phyloP scores from a whole-genome alignment of 2,888 invertebrate genomes.

The Neoitamus cyanurus region DNA sequence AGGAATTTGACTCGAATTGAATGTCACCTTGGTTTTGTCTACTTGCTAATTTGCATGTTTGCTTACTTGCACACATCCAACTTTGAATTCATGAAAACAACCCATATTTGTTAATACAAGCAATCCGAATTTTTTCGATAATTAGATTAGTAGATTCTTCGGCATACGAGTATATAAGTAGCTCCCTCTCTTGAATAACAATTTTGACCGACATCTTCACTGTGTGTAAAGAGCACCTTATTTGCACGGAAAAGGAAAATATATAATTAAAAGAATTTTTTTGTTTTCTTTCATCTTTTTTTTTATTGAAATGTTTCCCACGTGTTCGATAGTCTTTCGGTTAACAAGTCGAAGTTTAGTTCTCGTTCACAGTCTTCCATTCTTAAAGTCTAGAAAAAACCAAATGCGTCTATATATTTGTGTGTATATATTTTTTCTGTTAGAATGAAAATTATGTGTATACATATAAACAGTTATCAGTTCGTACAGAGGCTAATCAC shows the following conservation, averaged over 20 bases:
- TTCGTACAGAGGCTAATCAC: background rate
- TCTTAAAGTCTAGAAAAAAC: conserved; percentile 30
- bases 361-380: conserved; percentile 30
- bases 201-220: too few relatives aligned
- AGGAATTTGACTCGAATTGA: too few relatives aligned
- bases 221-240: too few relatives aligned
- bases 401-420: background rate
- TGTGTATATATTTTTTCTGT: background rate
- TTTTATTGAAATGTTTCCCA: conserved; percentile 42
- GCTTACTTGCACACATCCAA: too few relatives aligned
- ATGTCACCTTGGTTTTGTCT: too few relatives aligned
- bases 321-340: conserved; percentile 40
- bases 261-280: background rate
- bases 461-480: conserved; percentile 20
- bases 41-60: too few relatives aligned
- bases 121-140: too few relatives aligned
- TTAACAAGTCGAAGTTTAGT: conserved; percentile 30
- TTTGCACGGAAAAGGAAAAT: background rate
- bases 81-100: too few relatives aligned
- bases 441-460: conserved; percentile 9
- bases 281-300: background rate
- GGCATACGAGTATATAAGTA: too few relatives aligned
- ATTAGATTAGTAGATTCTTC: too few relatives aligned
- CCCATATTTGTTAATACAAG: too few relatives aligned
- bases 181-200: too few relatives aligned